Base-by-base conservation (phyloP, 2,797 vertebrate species). In the Oryzias sinensis region DNA sequence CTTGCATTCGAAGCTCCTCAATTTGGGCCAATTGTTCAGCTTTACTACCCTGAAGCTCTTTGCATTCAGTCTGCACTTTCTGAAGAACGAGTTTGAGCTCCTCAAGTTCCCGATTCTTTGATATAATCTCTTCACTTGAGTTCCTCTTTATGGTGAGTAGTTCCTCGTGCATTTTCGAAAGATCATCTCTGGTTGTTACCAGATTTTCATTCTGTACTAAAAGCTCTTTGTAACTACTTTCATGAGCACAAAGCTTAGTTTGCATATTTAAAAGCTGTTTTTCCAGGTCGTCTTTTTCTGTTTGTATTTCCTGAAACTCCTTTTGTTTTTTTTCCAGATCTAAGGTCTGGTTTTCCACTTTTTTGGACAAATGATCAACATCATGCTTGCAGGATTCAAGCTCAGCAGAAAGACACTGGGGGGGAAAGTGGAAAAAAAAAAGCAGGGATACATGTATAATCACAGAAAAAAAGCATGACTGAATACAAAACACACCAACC, bases 321-420 rank as follows among this genome's bases (percentile, higher is more conserved):
- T 94, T 91, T 43, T 77, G 82, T 56, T 89, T 72, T 59, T 77
- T 89, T 75, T 95, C 93, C 82, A 94, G 93, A 82, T 93, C 93
- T 90, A 93, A 82, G 77, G 77, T 92, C 83, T 95, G 90, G 82
- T 82, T 94, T 88, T 93, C 94, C 91, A 95, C 80, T 80, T 96
- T 90, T 91, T 92, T 91, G 87, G 93, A 93, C 86, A 96, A 90
- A 76, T 89, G 89, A 82, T 97, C 93, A 90, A 92, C 86, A 74
- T 95, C 93, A 92, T 93, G 93, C 90, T 92, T 94, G 93, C 89
- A 90, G 92, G 94, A 91, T 65, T 94, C 93, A 94, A 98, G 94
- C 88, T 95, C 90, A 93, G 92, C 92, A 87, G 93, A 93, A 93
- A 99, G 92, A 82, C 92, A 95, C 97, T 98, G 93, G 84, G 90